A percentile compares a stretch with the other conserved stretches of the same genome.
These are phyloP conservation scores for Thamnophis sirtalis DNA, from an alignment of 2,113 vertebrate species.

Conservation along the genomic window DNA sequence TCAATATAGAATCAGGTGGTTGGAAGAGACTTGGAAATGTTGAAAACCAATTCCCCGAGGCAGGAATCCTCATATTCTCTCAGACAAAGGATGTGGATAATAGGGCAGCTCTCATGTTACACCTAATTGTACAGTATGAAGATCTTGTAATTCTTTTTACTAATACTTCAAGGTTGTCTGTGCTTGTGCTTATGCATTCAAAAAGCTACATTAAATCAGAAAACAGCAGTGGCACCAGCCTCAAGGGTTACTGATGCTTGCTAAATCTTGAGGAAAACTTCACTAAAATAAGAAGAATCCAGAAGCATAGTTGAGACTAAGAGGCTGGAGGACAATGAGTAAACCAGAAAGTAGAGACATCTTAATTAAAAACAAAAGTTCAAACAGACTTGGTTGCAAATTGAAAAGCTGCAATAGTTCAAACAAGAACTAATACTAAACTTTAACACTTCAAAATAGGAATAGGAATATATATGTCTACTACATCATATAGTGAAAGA, in stretches of 20 bases:
- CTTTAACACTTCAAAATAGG: neutral
- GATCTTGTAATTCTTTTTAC: neutral
- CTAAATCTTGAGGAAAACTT: neutral
- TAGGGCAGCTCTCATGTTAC: neutral
- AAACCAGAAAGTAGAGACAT: neutral
- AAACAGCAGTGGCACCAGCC: neutral
- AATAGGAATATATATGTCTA: neutral
- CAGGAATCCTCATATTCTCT: neutral
- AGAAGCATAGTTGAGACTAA: neutral
- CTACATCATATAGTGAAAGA: neutral
- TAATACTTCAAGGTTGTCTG: neutral
- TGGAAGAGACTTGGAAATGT: neutral
- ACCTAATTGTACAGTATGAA: neutral
- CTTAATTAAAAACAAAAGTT: neutral
- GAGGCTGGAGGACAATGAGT: neutral
- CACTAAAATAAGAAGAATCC: neutral
- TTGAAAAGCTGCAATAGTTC: neutral
- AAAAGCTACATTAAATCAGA: neutral
- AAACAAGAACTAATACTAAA: neutral
- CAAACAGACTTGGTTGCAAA: neutral
- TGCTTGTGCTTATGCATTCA: neutral
- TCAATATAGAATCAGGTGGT: neutral
- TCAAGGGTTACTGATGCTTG: neutral
- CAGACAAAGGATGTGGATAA: neutral
- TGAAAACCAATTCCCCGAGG: neutral